Evolutionary conservation across 2,113 vertebrate genomes (phyloP).

Genomic region (Salvelinus fontinalis): DNA sequence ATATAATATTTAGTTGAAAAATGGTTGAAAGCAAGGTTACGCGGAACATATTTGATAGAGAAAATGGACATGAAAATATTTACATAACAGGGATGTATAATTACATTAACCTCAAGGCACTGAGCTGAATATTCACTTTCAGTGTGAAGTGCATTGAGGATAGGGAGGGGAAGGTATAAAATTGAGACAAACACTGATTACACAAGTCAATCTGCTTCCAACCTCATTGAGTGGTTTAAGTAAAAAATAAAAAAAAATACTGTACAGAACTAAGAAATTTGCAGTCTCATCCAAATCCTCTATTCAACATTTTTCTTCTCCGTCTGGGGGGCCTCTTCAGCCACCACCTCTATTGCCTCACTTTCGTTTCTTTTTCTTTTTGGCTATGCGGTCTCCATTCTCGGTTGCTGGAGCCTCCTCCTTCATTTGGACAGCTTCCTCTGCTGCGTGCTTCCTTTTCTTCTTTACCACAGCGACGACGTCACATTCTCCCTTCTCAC

Average conservation of each 20-base stretch:
- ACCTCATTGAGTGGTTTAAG: neutral
- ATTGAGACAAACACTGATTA: neutral
- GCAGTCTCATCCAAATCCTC: conserved; percentile 9
- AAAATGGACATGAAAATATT: conserved; percentile 35
- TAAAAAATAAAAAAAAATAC: conserved; percentile 33
- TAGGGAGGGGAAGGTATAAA: neutral
- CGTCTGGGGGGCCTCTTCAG: conserved; percentile 18
- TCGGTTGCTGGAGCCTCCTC: conserved; percentile 45
- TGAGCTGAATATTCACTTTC: conserved; percentile 17
- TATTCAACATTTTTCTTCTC: conserved; percentile 46
- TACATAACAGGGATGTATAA: conserved; percentile 35
- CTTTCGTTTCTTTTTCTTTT: conserved; percentile 75
- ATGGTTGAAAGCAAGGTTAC: neutral
- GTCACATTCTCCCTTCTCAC: conserved; percentile 38
- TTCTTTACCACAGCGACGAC: conserved; percentile 38
- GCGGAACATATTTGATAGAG: neutral
- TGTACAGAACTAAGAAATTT: conserved; percentile 58
- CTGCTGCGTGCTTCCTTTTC: conserved; percentile 71
- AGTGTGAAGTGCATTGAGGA: conserved; percentile 7
- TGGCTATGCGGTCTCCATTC: conserved; percentile 60
- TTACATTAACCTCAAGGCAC: conserved; percentile 52
- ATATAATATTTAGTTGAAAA: neutral
- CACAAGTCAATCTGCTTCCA: neutral
- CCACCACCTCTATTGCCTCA: conserved; percentile 10
- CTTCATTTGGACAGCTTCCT: conserved; percentile 5